phyloP scores from a whole-genome alignment of 30 jellyfish, hydroid and myxozoan genomes.

The Aurelia aurita complex sp. Pacific region DNA sequence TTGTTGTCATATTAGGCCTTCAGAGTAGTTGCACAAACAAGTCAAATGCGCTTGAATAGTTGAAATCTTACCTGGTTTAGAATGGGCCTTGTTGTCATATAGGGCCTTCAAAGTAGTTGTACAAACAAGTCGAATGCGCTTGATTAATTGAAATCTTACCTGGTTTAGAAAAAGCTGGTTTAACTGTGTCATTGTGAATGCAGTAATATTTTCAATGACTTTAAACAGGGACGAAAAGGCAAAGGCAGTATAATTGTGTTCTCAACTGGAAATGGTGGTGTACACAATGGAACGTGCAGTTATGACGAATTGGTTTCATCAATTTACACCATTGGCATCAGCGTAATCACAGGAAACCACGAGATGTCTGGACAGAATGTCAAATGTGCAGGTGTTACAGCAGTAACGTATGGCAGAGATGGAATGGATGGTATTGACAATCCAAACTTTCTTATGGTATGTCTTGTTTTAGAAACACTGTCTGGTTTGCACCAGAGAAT shows the following conservation, averaged over 20 bases:
- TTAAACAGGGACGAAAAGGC: conserved; percentile 63
- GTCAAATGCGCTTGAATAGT: no score
- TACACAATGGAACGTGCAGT: conserved; percentile 39
- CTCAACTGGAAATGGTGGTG: conserved; percentile 65
- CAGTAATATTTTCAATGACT: no score
- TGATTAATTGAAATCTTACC: no score
- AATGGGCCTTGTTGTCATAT: no score
- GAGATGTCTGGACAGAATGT: conserved; percentile 7
- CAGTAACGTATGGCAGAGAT: conserved; percentile 58
- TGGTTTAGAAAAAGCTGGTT: no score
- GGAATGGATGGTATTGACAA: conserved; percentile 9
- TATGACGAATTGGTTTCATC: conserved; percentile 44
- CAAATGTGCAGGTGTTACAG: conserved; percentile 46
- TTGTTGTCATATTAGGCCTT: no score
- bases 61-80: no score
- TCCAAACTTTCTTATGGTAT: conserved; percentile 44
- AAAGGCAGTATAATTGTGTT: conserved; percentile 55
- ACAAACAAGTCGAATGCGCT: no score
- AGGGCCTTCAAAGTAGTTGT: no score
- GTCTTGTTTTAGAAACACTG: background rate
- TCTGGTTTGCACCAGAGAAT: no score
- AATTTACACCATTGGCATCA: conserved; percentile 42
- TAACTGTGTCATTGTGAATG: no score
- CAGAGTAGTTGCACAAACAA: no score
- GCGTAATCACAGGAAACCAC: conserved; percentile 38